Conservation (phyloP, 1,140 invertebrate species). For the Lineus longissimus region DNA sequence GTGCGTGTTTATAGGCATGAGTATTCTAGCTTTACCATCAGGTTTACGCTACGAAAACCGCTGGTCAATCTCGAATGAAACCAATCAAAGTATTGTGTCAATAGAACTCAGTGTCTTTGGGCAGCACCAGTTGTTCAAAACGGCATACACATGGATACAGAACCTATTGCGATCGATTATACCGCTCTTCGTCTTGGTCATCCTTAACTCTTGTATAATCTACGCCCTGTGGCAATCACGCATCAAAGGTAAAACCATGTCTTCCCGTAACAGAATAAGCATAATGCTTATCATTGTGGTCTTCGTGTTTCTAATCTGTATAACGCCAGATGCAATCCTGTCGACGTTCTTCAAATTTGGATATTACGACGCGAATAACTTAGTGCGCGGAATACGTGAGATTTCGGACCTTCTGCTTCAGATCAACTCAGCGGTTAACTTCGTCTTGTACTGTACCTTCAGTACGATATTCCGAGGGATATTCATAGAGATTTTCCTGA, state of each 20-base stretch:
- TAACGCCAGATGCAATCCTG: constrained; percentile 67
- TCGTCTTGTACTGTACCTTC: constrained; percentile 72
- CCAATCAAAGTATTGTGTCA: constrained; percentile 27
- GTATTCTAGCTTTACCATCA: constrained; percentile 40
- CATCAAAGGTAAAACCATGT: constrained; percentile 37
- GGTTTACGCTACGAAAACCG: constrained; percentile 42
- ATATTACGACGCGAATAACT: constrained; percentile 47
- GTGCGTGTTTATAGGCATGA: constrained; percentile 41
- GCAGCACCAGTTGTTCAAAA: constrained; percentile 60
- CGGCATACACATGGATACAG: constrained; percentile 65
- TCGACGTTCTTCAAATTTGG: constrained; percentile 54
- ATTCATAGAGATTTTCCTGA: constrained; percentile 7
- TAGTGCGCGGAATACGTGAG: constrained; percentile 64
- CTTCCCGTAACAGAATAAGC: constrained; percentile 61
- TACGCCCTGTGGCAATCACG: constrained; percentile 59
- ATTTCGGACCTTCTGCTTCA: constrained; percentile 71
- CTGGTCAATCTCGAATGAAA: constrained; percentile 13
- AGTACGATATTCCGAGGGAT: constrained; percentile 66
- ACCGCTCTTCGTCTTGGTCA: constrained; percentile 52
- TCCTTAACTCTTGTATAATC: constrained; percentile 66
- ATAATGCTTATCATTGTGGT: constrained; percentile 75
- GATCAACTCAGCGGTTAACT: constrained; percentile 70
- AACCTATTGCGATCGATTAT: constrained; percentile 64
- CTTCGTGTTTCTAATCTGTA: constrained; percentile 70
- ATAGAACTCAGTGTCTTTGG: constrained; percentile 38